Evolutionary conservation across 2,113 vertebrate genomes (phyloP), one percentile per base, ranked within the genome.

Genomic region (Scatophagus argus): DNA sequence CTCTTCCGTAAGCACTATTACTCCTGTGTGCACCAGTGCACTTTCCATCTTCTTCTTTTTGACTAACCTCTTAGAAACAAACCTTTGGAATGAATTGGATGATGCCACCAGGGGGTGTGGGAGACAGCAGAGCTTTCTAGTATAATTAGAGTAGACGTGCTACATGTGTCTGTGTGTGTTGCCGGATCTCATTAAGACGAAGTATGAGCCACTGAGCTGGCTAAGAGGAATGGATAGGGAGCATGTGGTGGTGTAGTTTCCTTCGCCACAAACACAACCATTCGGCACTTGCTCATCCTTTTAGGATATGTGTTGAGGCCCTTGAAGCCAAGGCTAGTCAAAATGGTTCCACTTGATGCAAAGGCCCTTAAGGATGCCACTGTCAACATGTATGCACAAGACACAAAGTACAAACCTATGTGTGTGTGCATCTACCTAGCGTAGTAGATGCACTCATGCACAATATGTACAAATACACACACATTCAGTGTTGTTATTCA

Each of bases 111-210:
- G 81, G 66, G 87, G 74, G 77, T 73, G 82, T 72, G 80, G 82
- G 66, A 84, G 65, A 77, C 52, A 17, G 49, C 66, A 46, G 68
- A 25, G 69, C 85, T 72, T 91, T 78, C 63, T 47, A 43, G 51
- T 83, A 60, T 93, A 92, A 94, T 93, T 87, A 90, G 88, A 91
- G 69, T 11, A 34, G 93, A 93, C 92, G 27, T 81, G 78, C 71
- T 92, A 93, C 91, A 92, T 92, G 93, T 93, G 92, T 92, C 89
- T 87, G 87, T 74, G 84, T 84, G 81, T 87, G 82, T 90, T 89
- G 86, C 90, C 79, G 79, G 86, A 85, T 91, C 84, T 89, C 87
- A 93, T 94, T 91, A 92, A 77, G 49, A 38, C 25, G n/a, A 78
- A 77, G 76, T 77, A 69, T 82, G 87, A 79, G 67, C 88, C 77